Conservation (phyloP, 2,888 invertebrate genomes). For the Cheilosia impressa region DNA sequence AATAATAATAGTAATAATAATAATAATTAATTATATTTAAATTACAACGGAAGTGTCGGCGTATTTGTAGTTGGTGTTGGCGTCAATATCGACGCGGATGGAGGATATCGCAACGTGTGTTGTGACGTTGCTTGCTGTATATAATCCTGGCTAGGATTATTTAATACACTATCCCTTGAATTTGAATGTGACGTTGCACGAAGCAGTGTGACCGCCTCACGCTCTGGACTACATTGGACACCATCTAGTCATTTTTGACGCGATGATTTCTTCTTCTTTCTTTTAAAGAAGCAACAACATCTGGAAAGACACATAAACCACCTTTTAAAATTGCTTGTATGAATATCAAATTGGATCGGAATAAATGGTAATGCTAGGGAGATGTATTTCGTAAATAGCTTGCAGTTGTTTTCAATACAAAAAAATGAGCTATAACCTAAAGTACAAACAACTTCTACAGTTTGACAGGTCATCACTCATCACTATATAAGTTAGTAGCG, state of each 20-base stretch:
- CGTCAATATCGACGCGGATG: slow-evolving; percentile 84
- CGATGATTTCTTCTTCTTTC: slow-evolving; percentile 99
- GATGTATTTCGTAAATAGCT: slow-evolving; percentile 23
- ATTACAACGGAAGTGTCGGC: slow-evolving; percentile 85
- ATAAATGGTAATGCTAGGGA: slow-evolving; percentile 40
- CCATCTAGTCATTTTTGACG: slow-evolving; percentile 95
- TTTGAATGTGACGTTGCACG: slow-evolving; percentile 87
- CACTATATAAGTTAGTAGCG: too few relatives aligned
- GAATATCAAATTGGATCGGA: slow-evolving; percentile 36
- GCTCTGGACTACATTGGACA: slow-evolving; percentile 87
- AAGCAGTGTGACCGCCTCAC: slow-evolving; percentile 86
- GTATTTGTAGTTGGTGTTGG: slow-evolving; percentile 85
- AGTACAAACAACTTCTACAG: too few relatives aligned
- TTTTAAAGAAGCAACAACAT: slow-evolving; percentile 99
- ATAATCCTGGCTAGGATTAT: slow-evolving; percentile 85
- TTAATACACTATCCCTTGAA: slow-evolving; percentile 85
- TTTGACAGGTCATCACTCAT: too few relatives aligned
- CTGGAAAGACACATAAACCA: slow-evolving; percentile 84
- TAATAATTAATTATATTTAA: slow-evolving; percentile 78
- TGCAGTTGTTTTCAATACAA: too few relatives aligned
- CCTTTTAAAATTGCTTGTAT: slow-evolving; percentile 71
- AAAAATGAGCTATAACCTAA: too few relatives aligned
- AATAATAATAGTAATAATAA: slow-evolving; percentile 75
- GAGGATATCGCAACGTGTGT: slow-evolving; percentile 84
- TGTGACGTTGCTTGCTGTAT: slow-evolving; percentile 84